Percentiles rank a stretch among this genome's conserved stretches.
These are phyloP conservation scores for Cactoblastis cactorum DNA, from an alignment of 2,888 invertebrate genomes.

Conservation along the genomic window DNA sequence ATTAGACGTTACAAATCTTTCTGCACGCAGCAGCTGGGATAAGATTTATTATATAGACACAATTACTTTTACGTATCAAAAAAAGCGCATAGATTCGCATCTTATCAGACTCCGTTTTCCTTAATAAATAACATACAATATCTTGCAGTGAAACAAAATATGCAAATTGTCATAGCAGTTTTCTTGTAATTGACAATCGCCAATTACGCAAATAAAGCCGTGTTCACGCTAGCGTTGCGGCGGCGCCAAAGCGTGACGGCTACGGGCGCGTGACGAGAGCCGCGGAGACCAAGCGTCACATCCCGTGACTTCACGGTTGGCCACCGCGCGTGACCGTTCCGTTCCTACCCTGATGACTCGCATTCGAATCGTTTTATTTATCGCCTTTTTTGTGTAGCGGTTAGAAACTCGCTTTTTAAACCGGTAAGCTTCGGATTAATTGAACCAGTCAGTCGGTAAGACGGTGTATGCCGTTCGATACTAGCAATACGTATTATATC, in stretches of 20 bases:
- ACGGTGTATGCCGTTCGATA: background rate
- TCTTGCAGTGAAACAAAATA: background rate
- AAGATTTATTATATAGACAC: too few relatives aligned
- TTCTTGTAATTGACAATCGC: slow-evolving; percentile 24
- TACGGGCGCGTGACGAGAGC: slow-evolving; percentile 40
- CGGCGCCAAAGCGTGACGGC: slow-evolving; percentile 48
- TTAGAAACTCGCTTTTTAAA: slow-evolving; percentile 65
- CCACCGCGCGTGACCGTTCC: slow-evolving; percentile 67
- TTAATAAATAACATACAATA: background rate
- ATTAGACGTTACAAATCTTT: too few relatives aligned
- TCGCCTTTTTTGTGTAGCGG: slow-evolving; percentile 52
- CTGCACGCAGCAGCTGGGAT: too few relatives aligned
- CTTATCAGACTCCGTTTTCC: too few relatives aligned
- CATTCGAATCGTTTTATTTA: slow-evolving; percentile 55
- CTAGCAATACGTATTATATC: background rate
- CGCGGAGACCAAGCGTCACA: slow-evolving; percentile 38
- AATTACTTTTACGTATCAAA: too few relatives aligned
- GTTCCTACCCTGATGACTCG: slow-evolving; percentile 65
- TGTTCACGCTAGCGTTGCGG: slow-evolving; percentile 57
- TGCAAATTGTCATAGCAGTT: slow-evolving; percentile 4
- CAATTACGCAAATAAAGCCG: slow-evolving; percentile 61
- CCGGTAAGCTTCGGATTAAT: slow-evolving; percentile 46
- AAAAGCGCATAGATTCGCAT: too few relatives aligned
- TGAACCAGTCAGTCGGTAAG: slow-evolving; percentile 19
- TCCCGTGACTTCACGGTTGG: slow-evolving; percentile 54